Base-by-base conservation (phyloP, 1,140 invertebrate genomes). In the Augochlora pura region DNA sequence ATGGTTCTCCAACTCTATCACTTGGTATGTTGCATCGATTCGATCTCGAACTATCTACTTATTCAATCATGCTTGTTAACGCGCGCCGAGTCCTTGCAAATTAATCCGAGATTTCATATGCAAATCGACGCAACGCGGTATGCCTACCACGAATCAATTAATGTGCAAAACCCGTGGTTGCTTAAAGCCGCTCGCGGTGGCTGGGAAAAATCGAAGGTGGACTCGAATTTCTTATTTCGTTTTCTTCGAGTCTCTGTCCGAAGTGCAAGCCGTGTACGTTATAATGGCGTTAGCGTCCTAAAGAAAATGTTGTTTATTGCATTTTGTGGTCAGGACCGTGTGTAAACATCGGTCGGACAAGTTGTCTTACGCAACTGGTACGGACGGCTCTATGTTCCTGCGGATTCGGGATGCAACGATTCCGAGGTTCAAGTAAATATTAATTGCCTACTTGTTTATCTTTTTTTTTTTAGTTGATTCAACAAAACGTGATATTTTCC, bases 51-150 rank as follows among this genome's bases (percentile, higher is more conserved):
- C 62, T 70, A 63, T 77, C 57, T 63, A 32, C 32, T 65, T 39
- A 25, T 73, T 73, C 57, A 46, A 78, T 59, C 62, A 27, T 0
- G 60, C 68, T 72, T 54, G 46, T 65, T 59, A 59, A 21, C 42
- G 65, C 69, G 46, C n/a, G 64, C 32, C 27, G 0, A 46, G 42
- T 46, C 27, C 54, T 49, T 49, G 38, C 16, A 68, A 49, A 78
- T 78, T 64, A 64, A 23, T n/a, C 9, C n/a, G 3, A n/a, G 46
- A 70, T 63, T 70, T 70, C 67, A 38, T 63, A 70, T 77, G 75
- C 46, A 77, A 77, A 77, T 70, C 16, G 25, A 32, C 27, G 21
- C 39, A 18, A 21, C 5, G 16, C 49, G 6, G 38, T 27, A 10
- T 7, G 38, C 38, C 8, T 32, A 23, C 16, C 38, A 46, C 59